Evolutionary conservation across 2,888 invertebrate species (phyloP), one percentile per base, ranked within the genome.

Genomic region (Athrips mouffetella): DNA sequence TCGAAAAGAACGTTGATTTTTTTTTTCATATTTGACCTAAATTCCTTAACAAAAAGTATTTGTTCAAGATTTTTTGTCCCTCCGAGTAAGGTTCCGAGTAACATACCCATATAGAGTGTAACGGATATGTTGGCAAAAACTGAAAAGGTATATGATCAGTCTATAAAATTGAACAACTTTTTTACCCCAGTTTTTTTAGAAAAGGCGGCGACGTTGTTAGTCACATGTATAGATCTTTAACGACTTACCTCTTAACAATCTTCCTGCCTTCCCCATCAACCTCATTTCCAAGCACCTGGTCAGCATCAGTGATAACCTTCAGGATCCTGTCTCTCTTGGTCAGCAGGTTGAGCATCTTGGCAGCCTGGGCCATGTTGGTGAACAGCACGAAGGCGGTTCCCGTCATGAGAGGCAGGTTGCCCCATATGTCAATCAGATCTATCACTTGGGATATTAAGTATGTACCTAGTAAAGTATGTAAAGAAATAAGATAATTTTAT

Each of bases 341-440:
- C 29, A 80, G 49, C 7, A 87, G 59, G 53, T 80, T 86, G 30
- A 76, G 51, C 48, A 88, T 74, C 71, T 89, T 89, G 6, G 71
- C 64, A 0, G 73, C 69, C 15, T 89, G 87, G 0, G 85, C 80
- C 55, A 88, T 50, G 60, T 87, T 89, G 0, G 89, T 89, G 65
- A 87, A 83, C 15, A 89, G 69, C 1, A 89, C 57, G 60, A 84
- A 88, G 0, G 84, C 80, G 0, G 78, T 77, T 1, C 75, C 78
- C 0, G 88, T 88, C 89, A 89, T 89, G 45, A 83, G 60, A 0
- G 80, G 76, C 4, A 89, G 62, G 57, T 89, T 64, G 0, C 88
- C 89, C 89, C 89, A 86, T 8, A 88, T 85, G 23, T 76, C 58
- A 47, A 72, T 73, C 44, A 90, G 57, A 58, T 90, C 89, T 2